Evolutionary conservation across 2,113 vertebrate genomes (phyloP), one percentile per base, ranked within the genome.

Genomic region (Machaerirhynchus nigripectus): DNA sequence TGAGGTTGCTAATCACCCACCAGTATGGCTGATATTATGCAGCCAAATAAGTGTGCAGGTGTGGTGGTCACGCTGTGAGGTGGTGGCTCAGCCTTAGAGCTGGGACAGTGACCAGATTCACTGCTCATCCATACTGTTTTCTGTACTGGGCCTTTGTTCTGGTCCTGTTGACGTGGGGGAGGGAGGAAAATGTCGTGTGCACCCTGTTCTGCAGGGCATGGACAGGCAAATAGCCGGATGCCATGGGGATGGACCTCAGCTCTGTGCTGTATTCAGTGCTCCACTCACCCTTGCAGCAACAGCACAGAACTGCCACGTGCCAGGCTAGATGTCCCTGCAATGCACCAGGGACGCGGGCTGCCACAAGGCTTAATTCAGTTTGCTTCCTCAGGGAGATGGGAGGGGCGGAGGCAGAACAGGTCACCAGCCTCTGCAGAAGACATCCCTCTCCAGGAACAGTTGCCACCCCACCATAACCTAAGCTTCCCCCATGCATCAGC

Each of bases 241-340:
- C 37, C n/a, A 9, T 3, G 20, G 60, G 46, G 46, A 27, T 0
- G 0, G 78, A 78, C 8, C 30, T 90, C 86, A 82, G 56, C 55
- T 46, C 47, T 67, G n/a, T 49, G 42, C 52, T 85, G 52, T 37
- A 30, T 50, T 53, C 69, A 46, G 2, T 57, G 61, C 26, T 31
- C 67, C 37, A 11, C 47, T 73, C 1, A 0, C 24, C 42, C 71
- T 63, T 5, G 4, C 67, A 78, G 40, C n/a, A 60, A 5, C 26
- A 50, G 26, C 59, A 67, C 0, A 1, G 86, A 22, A 39, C 31
- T 70, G 40, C 18, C 74, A 59, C 0, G 0, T 31, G 31, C 59
- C 61, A 55, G 28, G 20, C 28, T 28, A 63, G 52, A 8, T 73
- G 39, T 60, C 42, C 57, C 53, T 19, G 3, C 57, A 10, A 47